Conservation (phyloP, 2,113 vertebrate species). For the Oryzias javanicus region DNA sequence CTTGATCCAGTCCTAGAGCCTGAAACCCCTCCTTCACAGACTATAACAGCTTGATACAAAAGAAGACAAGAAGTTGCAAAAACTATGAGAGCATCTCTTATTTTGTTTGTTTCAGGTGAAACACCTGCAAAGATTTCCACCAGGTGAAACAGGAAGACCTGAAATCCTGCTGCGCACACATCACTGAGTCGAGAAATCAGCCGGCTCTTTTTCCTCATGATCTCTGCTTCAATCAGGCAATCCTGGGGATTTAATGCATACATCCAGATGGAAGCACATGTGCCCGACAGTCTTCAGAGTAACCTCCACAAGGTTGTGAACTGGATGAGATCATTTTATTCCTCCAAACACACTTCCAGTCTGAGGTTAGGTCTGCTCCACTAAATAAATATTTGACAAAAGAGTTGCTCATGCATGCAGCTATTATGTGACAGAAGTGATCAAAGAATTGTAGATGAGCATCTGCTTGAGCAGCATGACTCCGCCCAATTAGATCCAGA, state of each 20-base stretch:
- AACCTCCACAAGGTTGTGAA: conserved; percentile 31
- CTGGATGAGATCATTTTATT: conserved; percentile 7
- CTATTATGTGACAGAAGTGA: conserved; percentile 13
- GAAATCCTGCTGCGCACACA: not conserved
- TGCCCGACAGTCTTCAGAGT: conserved; percentile 14
- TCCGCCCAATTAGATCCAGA: conserved; percentile 52
- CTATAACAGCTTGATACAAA: too few relatives aligned
- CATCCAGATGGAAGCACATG: conserved; percentile 54
- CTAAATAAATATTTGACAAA: conserved; percentile 22
- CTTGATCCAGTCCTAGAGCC: too few relatives aligned
- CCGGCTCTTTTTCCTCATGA: conserved; percentile 43
- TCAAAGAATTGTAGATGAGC: conserved; percentile 49
- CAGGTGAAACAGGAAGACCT: not conserved
- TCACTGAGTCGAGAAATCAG: conserved; percentile 7
- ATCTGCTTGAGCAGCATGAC: conserved; percentile 27
- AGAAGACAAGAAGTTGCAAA: too few relatives aligned
- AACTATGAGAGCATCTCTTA: too few relatives aligned
- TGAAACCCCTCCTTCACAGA: too few relatives aligned
- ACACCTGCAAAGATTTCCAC: not conserved
- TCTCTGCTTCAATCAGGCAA: conserved; percentile 49
- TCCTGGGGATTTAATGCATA: conserved; percentile 45
- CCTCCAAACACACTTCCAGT: conserved; percentile 19
- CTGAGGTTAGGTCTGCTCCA: conserved; percentile 6
- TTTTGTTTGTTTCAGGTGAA: too few relatives aligned
- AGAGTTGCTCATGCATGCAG: not conserved